Conservation (phyloP, 1,140 invertebrate genomes). For the Atta cephalotes region DNA sequence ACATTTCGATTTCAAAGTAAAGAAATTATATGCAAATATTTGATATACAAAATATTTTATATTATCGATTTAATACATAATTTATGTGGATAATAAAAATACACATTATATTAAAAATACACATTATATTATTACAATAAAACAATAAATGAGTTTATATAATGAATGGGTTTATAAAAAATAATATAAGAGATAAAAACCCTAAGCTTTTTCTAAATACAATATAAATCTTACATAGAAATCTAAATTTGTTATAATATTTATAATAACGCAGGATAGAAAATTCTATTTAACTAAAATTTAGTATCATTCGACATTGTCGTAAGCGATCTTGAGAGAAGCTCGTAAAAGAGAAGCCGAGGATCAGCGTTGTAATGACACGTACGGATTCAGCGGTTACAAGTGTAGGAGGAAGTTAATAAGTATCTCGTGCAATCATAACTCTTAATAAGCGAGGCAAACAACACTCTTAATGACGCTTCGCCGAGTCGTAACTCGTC, state of each 20-base stretch:
- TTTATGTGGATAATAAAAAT: not conserved
- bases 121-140: not conserved
- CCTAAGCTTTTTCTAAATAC: not conserved
- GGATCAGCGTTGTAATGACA: constrained; percentile 35
- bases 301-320: not conserved
- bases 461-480: constrained; percentile 70
- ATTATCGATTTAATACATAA: not conserved
- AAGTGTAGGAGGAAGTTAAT: constrained; percentile 64
- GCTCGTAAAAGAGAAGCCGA: not conserved
- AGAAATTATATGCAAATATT: not conserved
- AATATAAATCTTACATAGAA: not conserved
- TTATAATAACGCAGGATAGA: not conserved
- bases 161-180: not conserved
- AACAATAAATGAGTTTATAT: not conserved
- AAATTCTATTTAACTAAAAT: constrained; percentile 36
- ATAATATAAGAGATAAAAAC: not conserved
- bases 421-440: constrained; percentile 71
- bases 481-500: constrained; percentile 68
- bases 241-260: not conserved
- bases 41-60: not conserved
- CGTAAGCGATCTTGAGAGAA: not conserved
- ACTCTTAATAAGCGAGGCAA: constrained; percentile 74
- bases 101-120: not conserved
- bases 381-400: constrained; percentile 39
- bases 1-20: not conserved